Base-by-base conservation (phyloP, 2,888 invertebrate species). In the Miltochrista miniata region DNA sequence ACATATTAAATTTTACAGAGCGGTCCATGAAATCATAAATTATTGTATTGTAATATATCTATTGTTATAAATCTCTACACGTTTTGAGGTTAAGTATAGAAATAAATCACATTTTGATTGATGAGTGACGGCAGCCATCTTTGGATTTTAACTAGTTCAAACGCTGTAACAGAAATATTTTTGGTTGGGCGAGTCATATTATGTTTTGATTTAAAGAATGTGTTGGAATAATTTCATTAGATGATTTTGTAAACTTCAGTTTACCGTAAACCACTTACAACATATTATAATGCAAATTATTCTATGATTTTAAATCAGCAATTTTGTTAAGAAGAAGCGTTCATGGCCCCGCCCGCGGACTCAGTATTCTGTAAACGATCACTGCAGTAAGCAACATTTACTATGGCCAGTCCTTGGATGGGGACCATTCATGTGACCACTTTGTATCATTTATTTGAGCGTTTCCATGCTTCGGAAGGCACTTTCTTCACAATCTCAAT, bases 91-190 rank as follows among this genome's bases (percentile, higher is more conserved):
- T 65, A 63, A 57, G 38, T 49, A 29, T 42, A 7, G 24, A 12
- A 24, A 67, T 67, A 56, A 64, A 67, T 67, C 59, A 67, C 39
- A 1, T 7, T 38, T 54, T 67, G 67, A 67, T 64, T 64, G 42
- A 67, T 64, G 64, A 11, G 7, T 30, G 44, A 41, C 36, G 45
- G 34, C 34, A 38, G 24, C 12, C 44, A 50, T 35, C 35, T 64
- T 48, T 45, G 38, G 31, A 29, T 33, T 39, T 30, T 13, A 55
- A 63, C 48, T 48, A 51, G 51, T 65, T 49, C 44, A 13, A 24
- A 13, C 13, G 2, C 49, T 39, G 24, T 35, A 4, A 10, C 10
- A 12, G 13, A 15, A 12, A n/a, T 44, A 11, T 40, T 34, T 33
- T 7, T 37, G 1, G 36, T 33, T 42, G 38, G 13, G 24, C 37